Percentiles rank a stretch among this genome's conserved stretches.
phyloP scores from a whole-genome alignment of 2,797 vertebrate species.

The Argya squamiceps region DNA sequence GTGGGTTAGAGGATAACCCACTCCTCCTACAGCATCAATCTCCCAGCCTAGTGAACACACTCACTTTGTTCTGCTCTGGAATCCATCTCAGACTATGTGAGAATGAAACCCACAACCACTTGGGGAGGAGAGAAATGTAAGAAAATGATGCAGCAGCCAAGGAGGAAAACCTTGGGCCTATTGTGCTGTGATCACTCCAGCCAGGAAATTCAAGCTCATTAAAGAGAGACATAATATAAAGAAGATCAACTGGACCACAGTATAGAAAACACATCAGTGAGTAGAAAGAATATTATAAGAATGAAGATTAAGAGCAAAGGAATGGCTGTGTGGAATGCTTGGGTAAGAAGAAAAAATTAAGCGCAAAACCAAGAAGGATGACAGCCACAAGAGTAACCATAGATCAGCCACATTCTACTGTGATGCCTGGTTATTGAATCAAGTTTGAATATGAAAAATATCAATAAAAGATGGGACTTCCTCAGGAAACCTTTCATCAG shows the following conservation, averaged over 20 bases:
- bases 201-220: not conserved
- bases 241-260: not conserved
- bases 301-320: not conserved
- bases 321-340: not conserved
- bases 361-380: not conserved
- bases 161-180: not conserved
- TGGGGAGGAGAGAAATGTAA: not conserved
- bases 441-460: not conserved
- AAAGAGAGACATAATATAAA: not conserved
- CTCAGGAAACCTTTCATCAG: not conserved
- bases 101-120: not conserved
- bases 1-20: not conserved
- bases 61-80: not conserved
- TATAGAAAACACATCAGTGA: not conserved
- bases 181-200: not conserved
- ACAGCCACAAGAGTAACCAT: not conserved
- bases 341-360: not conserved
- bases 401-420: not conserved
- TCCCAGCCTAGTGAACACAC: not conserved
- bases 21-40: not conserved
- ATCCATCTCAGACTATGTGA: not conserved
- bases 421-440: not conserved
- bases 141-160: not conserved
- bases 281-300: not conserved
- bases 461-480: not conserved